Conservation (phyloP, 2,113 vertebrate genomes). For the Calonectris borealis region DNA sequence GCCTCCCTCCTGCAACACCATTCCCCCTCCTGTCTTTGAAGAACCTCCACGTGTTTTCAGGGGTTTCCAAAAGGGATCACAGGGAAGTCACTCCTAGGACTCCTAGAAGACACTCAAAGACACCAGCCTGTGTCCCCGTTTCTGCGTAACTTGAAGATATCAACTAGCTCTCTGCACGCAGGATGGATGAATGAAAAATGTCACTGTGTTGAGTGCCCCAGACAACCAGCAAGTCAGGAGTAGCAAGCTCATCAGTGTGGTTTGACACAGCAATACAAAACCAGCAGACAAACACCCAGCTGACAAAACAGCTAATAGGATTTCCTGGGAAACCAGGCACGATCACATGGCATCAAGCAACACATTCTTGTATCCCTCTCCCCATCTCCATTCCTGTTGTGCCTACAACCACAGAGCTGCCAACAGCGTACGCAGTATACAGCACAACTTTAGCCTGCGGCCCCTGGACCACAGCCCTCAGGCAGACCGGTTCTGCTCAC, state of each 20-base stretch:
- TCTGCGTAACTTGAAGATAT: background rate
- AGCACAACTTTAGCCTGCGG: background rate
- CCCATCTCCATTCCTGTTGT: background rate
- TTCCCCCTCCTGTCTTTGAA: background rate
- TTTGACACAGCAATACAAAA: background rate
- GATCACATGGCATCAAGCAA: background rate
- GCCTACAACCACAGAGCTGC: background rate
- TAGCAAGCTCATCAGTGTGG: background rate
- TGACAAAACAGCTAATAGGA: background rate
- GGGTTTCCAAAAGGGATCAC: background rate
- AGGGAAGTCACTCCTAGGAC: background rate
- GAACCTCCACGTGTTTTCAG: background rate
- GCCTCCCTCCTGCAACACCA: background rate
- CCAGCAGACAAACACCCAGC: background rate
- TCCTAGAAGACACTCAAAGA: too few species aligned
- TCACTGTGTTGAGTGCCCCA: too few species aligned
- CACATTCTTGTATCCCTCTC: background rate
- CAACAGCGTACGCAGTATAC: rapidly evolving
- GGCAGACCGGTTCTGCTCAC: background rate
- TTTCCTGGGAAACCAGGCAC: background rate
- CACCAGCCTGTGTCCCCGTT: background rate
- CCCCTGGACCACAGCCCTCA: background rate
- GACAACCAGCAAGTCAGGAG: background rate
- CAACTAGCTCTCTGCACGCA: background rate
- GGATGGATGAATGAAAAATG: background rate